Conservation (phyloP, 2,888 invertebrate genomes). For the Podabrus alpinus region DNA sequence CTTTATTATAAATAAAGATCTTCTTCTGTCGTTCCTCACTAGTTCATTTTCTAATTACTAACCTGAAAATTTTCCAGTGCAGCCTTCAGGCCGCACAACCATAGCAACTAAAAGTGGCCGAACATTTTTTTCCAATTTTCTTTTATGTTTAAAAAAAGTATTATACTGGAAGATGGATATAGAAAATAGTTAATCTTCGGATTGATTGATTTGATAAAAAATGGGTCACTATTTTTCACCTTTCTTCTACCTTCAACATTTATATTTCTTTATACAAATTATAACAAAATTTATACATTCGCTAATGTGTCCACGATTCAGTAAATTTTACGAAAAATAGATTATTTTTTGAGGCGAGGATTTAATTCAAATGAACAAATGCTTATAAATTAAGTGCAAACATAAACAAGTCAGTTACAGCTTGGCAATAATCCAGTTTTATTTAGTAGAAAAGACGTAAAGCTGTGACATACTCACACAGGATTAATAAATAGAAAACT, state of each 20-base stretch:
- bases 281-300: background rate
- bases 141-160: too few relatives aligned
- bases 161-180: too few relatives aligned
- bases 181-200: too few relatives aligned
- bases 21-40: too few relatives aligned
- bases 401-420: background rate
- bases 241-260: background rate
- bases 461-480: background rate
- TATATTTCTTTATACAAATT: too few relatives aligned
- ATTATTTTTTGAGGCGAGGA: background rate
- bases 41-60: too few relatives aligned
- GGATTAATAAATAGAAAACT: background rate
- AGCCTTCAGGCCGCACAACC: too few relatives aligned
- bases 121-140: too few relatives aligned
- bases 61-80: too few relatives aligned
- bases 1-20: too few relatives aligned
- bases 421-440: background rate
- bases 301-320: background rate
- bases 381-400: slow-evolving; percentile 1
- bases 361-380: background rate
- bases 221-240: background rate
- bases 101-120: too few relatives aligned
- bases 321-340: background rate
- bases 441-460: background rate
- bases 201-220: background rate